A percentile compares a stretch with the other conserved stretches of the same genome.
Evolutionary conservation across 2,113 vertebrate species (phyloP).

Genomic region (Podocnemis expansa): DNA sequence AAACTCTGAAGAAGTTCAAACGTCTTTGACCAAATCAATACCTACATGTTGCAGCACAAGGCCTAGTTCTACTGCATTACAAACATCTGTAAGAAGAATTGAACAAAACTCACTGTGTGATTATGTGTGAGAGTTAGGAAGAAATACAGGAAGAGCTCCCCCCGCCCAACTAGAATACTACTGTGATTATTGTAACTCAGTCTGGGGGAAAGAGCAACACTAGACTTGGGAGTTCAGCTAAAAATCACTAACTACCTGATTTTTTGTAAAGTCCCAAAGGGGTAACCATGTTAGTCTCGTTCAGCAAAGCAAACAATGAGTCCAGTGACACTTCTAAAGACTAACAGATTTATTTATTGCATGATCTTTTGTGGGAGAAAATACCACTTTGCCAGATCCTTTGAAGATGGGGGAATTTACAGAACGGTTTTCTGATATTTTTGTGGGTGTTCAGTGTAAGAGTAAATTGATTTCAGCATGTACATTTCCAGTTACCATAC

Average conservation of each 20-base stretch:
- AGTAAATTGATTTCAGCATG: neutral
- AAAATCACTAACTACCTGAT: neutral
- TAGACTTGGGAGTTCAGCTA: neutral
- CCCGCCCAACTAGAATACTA: neutral
- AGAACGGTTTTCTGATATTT: no score
- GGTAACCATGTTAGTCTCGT: no score
- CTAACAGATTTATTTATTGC: no score
- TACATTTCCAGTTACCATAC: neutral
- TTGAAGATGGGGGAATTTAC: no score
- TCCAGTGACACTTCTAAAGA: no score
- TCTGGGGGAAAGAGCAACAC: neutral
- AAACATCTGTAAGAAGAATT: neutral
- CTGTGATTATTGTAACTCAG: neutral
- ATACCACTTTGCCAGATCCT: no score
- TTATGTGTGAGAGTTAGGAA: neutral
- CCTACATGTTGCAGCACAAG: neutral
- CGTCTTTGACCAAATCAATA: neutral
- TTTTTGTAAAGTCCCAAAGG: no score
- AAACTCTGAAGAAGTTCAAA: neutral
- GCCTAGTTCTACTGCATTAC: neutral
- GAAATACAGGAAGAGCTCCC: neutral
- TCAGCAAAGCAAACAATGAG: no score
- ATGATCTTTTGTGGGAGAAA: no score
- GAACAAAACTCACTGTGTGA: rapidly evolving
- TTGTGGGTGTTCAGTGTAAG: neutral